A percentile compares a stretch with the other conserved stretches of the same genome.
Evolutionary conservation across 2,888 invertebrate species (phyloP).

Genomic region (Isotomurus palustris): DNA sequence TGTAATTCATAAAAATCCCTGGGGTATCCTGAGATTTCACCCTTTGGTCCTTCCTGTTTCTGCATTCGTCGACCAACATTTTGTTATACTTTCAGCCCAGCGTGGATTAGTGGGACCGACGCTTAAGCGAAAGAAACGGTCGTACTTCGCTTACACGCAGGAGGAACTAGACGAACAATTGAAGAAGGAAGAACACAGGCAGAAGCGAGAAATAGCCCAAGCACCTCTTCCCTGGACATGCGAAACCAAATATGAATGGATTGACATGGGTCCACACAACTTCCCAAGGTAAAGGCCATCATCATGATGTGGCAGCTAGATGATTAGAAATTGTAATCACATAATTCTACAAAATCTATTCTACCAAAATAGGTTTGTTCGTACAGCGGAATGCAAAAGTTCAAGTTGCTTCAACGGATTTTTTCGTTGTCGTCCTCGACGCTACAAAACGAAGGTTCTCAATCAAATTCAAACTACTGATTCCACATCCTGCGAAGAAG

Average conservation of each 20-base stretch:
- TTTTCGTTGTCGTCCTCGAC: slow-evolving; percentile 37
- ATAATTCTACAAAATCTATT: no score
- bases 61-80: no score
- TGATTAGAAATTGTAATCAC: no score
- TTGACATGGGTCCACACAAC: slow-evolving; percentile 21
- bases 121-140: slow-evolving; percentile 41
- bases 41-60: no score
- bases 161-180: slow-evolving; percentile 41
- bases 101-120: slow-evolving; percentile 36
- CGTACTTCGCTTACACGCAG: slow-evolving; percentile 37
- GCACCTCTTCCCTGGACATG: slow-evolving; percentile 35
- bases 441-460: slow-evolving; percentile 44
- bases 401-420: slow-evolving; percentile 44
- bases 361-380: no score
- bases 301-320: no score
- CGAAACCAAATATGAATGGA: slow-evolving; percentile 44
- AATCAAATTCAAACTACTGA: slow-evolving; percentile 32
- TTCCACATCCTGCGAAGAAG: slow-evolving; percentile 41
- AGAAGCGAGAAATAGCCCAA: slow-evolving; percentile 17
- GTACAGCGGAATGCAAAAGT: slow-evolving; percentile 43
- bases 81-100: slow-evolving; percentile 25
- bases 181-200: slow-evolving; percentile 13
- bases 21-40: no score
- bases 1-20: no score
- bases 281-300: neutral